Evolutionary conservation across 2,113 vertebrate species (phyloP).

Genomic region (Pristiophorus japonicus): DNA sequence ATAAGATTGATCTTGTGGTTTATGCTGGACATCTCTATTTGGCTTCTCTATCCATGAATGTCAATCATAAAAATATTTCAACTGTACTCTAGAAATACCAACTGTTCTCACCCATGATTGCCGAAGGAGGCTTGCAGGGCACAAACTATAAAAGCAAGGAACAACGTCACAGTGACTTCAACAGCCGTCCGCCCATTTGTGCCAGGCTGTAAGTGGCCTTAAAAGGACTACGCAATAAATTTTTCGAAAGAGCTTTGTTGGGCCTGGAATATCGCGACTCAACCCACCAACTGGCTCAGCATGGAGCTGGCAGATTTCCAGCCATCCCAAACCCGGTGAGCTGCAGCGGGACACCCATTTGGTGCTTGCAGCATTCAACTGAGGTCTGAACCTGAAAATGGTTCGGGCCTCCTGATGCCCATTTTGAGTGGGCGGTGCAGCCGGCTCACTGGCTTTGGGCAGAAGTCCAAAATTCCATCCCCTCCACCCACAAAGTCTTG

Average conservation of each 20-base stretch:
- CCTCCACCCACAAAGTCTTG: not conserved
- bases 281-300: too few relatives aligned
- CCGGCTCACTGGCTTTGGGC: not conserved
- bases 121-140: not conserved
- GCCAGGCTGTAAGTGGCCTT: not conserved
- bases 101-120: not conserved
- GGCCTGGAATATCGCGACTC: too few relatives aligned
- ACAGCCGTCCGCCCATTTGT: not conserved
- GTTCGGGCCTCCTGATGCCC: too few relatives aligned
- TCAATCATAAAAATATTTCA: too few relatives aligned
- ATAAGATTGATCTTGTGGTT: not conserved
- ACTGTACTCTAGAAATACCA: too few relatives aligned
- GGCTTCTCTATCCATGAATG: too few relatives aligned
- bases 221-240: not conserved
- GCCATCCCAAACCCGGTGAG: too few relatives aligned
- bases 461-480: not conserved
- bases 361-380: too few relatives aligned
- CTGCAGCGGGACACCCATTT: too few relatives aligned
- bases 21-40: not conserved
- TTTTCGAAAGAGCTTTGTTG: not conserved
- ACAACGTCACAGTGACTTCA: not conserved
- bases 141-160: not conserved
- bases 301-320: too few relatives aligned
- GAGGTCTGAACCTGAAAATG: too few relatives aligned
- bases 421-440: not conserved